Evolutionary conservation across 2,113 vertebrate species (phyloP), one percentile per base, ranked within the genome.

Genomic region (Lampris incognitus): DNA sequence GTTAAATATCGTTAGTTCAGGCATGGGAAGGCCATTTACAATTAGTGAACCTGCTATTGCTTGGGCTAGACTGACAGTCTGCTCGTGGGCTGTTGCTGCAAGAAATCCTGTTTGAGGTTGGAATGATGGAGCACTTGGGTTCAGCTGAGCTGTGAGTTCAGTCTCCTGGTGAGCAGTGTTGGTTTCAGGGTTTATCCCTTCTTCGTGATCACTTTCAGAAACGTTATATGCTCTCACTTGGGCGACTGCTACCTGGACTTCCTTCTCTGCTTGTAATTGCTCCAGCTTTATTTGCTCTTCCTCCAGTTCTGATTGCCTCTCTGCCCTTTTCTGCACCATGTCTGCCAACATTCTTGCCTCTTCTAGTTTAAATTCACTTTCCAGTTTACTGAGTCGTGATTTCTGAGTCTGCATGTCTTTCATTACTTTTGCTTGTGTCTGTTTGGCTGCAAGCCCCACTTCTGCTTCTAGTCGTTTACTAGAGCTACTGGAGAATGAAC

Each of bases 11-110:
- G 71, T 57, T 4, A 67, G 79, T 69, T 83, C 72, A 6, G 71
- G 62, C 1, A 46, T 61, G 24, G 84, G 55, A 24, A 79, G 48
- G 2, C 56, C 51, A 50, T 63, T 75, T 54, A 76, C 7, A 6
- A 6, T 78, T 6, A 69, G n/a, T 69, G 77, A 77, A 24, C 42
- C 74, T 7, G 55, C 54, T 6, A 82, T 74, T 75, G 71, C 74
- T 46, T 78, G 60, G 10, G 79, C 70, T 24, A 85, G 11, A 54
- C 46, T 73, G 4, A 40, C 41, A 7, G 62, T 8, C 24, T 24
- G 24, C 57, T 66, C 40, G n/a, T 77, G 61, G n/a, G 68, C 10
- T 41, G 42, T 4, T 10, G 2, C 40, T 2, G 55, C 5, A 0
- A 5, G 37, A 42, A 39, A 7, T 24, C 24, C 24, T 52, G 48